phyloP scores from a whole-genome alignment of 1,140 invertebrate genomes.

The Venturia canescens region DNA sequence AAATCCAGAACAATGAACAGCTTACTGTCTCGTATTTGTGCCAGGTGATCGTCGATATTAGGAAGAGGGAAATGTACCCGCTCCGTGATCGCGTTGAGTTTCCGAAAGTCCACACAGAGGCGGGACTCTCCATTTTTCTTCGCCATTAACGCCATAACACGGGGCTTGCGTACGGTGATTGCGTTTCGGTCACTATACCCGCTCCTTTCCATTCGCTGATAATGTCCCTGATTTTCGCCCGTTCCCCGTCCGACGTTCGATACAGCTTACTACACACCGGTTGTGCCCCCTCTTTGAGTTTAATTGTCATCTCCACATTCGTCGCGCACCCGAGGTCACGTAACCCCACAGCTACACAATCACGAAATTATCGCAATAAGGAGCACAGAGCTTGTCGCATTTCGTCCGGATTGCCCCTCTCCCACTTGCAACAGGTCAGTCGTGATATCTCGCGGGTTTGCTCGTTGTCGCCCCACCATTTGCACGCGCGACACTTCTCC shows the following conservation, averaged over 20 bases:
- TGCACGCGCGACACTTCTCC: background rate
- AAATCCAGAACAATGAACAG: slow-evolving; percentile 47
- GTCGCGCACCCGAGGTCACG: slow-evolving; percentile 23
- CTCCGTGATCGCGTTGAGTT: slow-evolving; percentile 25
- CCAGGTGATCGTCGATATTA: too few relatives aligned
- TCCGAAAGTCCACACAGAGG: too few relatives aligned
- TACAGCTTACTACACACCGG: slow-evolving; percentile 27
- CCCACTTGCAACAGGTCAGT: background rate
- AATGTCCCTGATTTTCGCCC: slow-evolving; percentile 26
- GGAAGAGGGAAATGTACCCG: too few relatives aligned
- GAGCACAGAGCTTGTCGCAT: slow-evolving; percentile 23
- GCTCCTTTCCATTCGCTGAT: slow-evolving; percentile 28
- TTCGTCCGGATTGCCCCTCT: slow-evolving; percentile 1
- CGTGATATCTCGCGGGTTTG: background rate
- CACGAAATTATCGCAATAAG: slow-evolving; percentile 37
- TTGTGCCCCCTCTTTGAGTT: slow-evolving; percentile 17
- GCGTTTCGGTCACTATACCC: slow-evolving; percentile 44
- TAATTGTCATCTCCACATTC: slow-evolving; percentile 32
- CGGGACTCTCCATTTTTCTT: too few relatives aligned
- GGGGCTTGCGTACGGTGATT: too few relatives aligned
- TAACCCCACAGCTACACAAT: slow-evolving; percentile 2
- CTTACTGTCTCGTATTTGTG: slow-evolving; percentile 36
- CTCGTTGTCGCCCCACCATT: background rate
- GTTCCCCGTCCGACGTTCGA: slow-evolving; percentile 2
- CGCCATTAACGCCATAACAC: too few relatives aligned